Conservation (phyloP, 2,113 vertebrate species). For the Dicrurus megarhynchus region DNA sequence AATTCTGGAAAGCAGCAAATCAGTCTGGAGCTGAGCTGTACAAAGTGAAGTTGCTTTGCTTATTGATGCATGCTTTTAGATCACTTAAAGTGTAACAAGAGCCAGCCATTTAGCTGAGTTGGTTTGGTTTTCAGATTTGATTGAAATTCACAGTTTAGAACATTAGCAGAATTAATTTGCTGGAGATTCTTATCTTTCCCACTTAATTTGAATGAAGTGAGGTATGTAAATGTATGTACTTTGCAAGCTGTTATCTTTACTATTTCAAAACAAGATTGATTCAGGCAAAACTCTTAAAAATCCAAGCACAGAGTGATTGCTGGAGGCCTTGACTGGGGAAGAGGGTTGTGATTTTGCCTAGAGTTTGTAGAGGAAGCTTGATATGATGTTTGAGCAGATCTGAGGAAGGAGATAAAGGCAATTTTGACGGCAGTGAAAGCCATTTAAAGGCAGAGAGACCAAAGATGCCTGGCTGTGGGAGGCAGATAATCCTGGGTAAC, state of each 20-base stretch:
- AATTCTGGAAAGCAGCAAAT: slow-evolving; percentile 48
- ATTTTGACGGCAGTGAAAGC: not conserved
- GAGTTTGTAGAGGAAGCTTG: not conserved
- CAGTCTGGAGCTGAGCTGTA: slow-evolving; percentile 33
- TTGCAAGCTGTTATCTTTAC: slow-evolving; percentile 22
- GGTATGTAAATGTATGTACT: slow-evolving; percentile 45
- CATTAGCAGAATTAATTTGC: slow-evolving; percentile 64
- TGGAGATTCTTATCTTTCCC: slow-evolving; percentile 48
- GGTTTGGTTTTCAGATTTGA: slow-evolving; percentile 39
- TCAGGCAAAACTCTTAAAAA: slow-evolving; percentile 14
- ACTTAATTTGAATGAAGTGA: slow-evolving; percentile 49
- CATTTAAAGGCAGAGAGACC: not conserved
- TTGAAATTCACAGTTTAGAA: slow-evolving; percentile 46
- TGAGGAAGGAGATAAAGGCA: not conserved
- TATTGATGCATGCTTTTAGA: slow-evolving; percentile 47
- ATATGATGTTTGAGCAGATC: not conserved
- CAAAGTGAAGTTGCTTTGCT: slow-evolving; percentile 23
- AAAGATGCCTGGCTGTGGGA: not conserved
- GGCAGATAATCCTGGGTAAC: not conserved
- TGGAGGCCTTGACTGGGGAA: not conserved
- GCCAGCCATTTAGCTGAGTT: slow-evolving; percentile 40
- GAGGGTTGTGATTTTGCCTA: not conserved
- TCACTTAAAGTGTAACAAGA: slow-evolving; percentile 22
- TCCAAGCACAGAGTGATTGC: not conserved
- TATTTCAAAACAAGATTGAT: slow-evolving; percentile 46